These are phyloP conservation scores for Mimachlamys varia DNA, from an alignment of 2,888 invertebrate species.

Conservation along the genomic window DNA sequence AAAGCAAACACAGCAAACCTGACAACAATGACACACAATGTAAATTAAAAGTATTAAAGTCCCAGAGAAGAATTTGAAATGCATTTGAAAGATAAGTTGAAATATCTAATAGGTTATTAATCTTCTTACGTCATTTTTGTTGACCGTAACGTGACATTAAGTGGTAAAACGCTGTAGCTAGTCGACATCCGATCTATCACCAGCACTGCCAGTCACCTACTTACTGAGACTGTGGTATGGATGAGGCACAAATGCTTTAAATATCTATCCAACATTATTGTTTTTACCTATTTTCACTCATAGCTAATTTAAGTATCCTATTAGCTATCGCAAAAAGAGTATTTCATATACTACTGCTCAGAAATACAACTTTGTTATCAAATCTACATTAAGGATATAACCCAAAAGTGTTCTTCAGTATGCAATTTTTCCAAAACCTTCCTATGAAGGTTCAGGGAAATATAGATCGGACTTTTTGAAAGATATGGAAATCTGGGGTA, in stretches of 20 bases:
- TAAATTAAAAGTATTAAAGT: not conserved
- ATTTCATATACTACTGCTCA: too few relatives aligned
- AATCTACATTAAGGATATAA: too few relatives aligned
- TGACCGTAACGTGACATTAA: conserved; percentile 15
- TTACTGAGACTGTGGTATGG: not conserved
- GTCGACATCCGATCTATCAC: not conserved
- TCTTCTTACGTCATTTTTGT: not conserved
- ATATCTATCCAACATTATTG: not conserved
- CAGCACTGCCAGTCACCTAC: not conserved
- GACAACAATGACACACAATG: conserved; percentile 6
- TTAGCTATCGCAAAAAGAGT: not conserved
- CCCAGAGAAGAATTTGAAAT: not conserved
- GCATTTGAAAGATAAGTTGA: conserved; percentile 5
- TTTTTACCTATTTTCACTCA: not conserved
- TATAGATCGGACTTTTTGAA: too few relatives aligned
- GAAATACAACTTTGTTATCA: too few relatives aligned
- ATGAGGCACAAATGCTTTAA: conserved; percentile 7
- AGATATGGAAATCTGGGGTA: too few relatives aligned
- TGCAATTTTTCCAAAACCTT: too few relatives aligned
- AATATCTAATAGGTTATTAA: conserved; percentile 33
- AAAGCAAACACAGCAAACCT: not conserved
- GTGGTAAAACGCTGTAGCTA: not conserved
- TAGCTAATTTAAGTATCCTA: not conserved
- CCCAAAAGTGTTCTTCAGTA: too few relatives aligned
- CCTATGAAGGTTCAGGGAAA: too few relatives aligned